Evolutionary conservation across 2,888 invertebrate genomes (phyloP), one percentile per base, ranked within the genome.

Genomic region (Calephelis perditalis): DNA sequence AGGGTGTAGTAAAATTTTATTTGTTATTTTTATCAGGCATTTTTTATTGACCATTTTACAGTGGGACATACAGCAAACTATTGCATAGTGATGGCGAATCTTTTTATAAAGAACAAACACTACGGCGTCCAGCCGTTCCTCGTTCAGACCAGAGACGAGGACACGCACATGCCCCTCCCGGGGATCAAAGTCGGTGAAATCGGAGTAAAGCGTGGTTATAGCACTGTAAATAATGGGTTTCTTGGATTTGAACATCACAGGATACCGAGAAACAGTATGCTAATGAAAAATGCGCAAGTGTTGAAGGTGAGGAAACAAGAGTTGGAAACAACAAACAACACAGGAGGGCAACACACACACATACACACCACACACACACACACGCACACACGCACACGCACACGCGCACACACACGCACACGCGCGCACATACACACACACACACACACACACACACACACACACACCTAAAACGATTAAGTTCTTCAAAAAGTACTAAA

Each of bases 121-220:
- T 92, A 94, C 73, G 98, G 98, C 3, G 92, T 97, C 67, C 97
- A 97, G 74, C 94, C 96, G 0, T 98, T 98, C 76, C 92, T 98
- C 68, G 96, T 97, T 0, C 97, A 96, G 78, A 84, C 98, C 37
- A 91, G 98, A 66, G 95, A 96, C 74, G 92, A 94, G 75, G 93
- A 96, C 36, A 96, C 96, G 1, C 96, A 97, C 74, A 83, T 92
- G 75, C 96, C 97, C 0, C 69, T 98, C 74, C 93, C 93, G n/a
- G 97, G 96, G 77, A 94, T 98, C 58, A 94, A 94, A 76, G 92
- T 97, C 63, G 98, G 98, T 2, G 98, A 98, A 83, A 97, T 98
- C 69, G 98, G 98, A 0, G 94, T 95, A 4, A 97, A 97, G 79
- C 87, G 98, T 59, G 97, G 96, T 12, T 96, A 96, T 93, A 95